Evolutionary conservation across 2,888 invertebrate species (phyloP).

Genomic region (Dynastes maya): DNA sequence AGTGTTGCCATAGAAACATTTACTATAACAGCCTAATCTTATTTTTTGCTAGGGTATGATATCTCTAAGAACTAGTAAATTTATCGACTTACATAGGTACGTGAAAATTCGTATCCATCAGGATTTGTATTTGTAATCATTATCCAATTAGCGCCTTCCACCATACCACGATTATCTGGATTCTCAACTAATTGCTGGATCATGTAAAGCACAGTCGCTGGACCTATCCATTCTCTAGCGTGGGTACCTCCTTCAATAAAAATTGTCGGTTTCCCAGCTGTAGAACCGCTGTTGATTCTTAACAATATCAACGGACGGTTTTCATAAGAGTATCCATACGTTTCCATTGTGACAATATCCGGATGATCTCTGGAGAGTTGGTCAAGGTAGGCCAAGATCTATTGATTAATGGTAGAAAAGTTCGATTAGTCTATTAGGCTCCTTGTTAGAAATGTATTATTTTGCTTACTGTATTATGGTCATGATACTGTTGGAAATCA

Average conservation of each 20-base stretch:
- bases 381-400: slow-evolving; percentile 69
- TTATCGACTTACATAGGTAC: slow-evolving; percentile 68
- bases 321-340: slow-evolving; percentile 74
- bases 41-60: too few species aligned
- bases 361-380: slow-evolving; percentile 68
- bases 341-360: slow-evolving; percentile 67
- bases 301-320: slow-evolving; percentile 72
- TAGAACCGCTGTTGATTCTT: slow-evolving; percentile 74
- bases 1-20: too few species aligned
- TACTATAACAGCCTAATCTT: too few species aligned
- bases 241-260: slow-evolving; percentile 78
- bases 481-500: slow-evolving; percentile 70
- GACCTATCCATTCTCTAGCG: slow-evolving; percentile 82
- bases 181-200: slow-evolving; percentile 78
- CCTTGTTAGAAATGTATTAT: slow-evolving; percentile 28
- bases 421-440: too few species aligned
- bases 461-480: slow-evolving; percentile 64
- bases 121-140: slow-evolving; percentile 81
- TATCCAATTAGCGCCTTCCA: slow-evolving; percentile 78
- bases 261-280: slow-evolving; percentile 73
- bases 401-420: neutral
- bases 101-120: slow-evolving; percentile 80
- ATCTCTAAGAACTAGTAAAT: neutral
- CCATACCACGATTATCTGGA: slow-evolving; percentile 72
- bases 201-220: slow-evolving; percentile 77